A percentile compares a stretch with the other conserved stretches of the same genome.
These are phyloP conservation scores for Emydocephalus ijimae DNA, from an alignment of 2,113 vertebrate species.

Conservation along the genomic window DNA sequence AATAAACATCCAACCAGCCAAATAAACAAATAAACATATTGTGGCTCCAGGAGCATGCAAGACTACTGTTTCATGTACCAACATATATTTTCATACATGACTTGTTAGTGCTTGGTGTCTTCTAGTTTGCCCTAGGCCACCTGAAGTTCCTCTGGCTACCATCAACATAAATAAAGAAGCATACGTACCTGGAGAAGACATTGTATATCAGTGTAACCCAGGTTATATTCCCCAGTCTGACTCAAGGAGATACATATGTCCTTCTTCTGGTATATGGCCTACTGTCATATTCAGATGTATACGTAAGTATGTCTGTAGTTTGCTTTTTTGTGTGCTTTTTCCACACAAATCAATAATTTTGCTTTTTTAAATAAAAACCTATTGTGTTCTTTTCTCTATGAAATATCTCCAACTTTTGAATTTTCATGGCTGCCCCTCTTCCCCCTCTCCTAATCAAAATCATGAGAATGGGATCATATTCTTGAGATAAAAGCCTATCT, in stretches of 20 bases:
- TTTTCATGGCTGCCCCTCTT: background rate
- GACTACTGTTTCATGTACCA: background rate
- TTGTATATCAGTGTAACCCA: constrained; percentile 67
- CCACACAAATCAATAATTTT: background rate
- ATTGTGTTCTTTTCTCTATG: background rate
- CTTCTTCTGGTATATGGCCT: constrained; percentile 70
- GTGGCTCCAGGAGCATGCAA: background rate
- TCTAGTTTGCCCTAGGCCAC: constrained; percentile 78
- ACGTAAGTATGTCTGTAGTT: constrained; percentile 70
- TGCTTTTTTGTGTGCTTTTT: background rate
- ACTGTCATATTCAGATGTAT: constrained; percentile 69
- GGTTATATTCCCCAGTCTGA: constrained; percentile 69
- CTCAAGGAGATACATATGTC: constrained; percentile 73
- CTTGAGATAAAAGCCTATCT: background rate
- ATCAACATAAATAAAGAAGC: constrained; percentile 56
- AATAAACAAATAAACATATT: background rate
- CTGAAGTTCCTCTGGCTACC: constrained; percentile 55
- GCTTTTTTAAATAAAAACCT: background rate
- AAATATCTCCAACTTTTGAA: background rate
- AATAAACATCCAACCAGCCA: background rate
- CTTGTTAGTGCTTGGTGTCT: constrained; percentile 7
- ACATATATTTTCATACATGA: background rate
- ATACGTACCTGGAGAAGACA: constrained; percentile 69
- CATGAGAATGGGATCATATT: background rate
- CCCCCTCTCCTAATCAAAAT: background rate